Base-by-base conservation (phyloP, 1,140 invertebrate genomes). In the Battus philenor region DNA sequence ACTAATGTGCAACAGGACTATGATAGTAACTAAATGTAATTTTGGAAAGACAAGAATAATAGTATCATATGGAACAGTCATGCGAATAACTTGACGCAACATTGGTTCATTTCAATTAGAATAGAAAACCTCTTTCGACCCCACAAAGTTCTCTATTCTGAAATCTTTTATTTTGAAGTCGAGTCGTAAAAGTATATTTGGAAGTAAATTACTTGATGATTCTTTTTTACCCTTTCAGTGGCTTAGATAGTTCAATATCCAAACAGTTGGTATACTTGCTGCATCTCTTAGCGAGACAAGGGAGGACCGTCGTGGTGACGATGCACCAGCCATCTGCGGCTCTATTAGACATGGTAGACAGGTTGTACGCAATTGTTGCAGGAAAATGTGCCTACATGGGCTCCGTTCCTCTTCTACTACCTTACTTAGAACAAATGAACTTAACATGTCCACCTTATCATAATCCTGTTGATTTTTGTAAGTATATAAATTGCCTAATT, bases 321-420 rank as follows among this genome's bases (percentile, higher is more conserved):
- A 96, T 98, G 63, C 97, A 98, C 83, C 97, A 98, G 68, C 96
- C 96, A 0, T 96, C 93, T 48, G 94, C 94, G 1, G 87, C 91
- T 20, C 88, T 97, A 1, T 94, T 98, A 63, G 91, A 93, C 60
- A 94, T 95, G 90, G 95, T 98, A 78, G 96, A 98, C 81, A 91
- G 95, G 75, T 68, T 97, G 4, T 97, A 96, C 73, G 91, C 94
- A 7, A 72, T 98, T 1, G 90, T 91, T 0, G 90, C 92, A 27
- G 96, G 96, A 0, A 87, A 90, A 44, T 97, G 95, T 68, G 91
- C 96, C 4, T 97, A 96, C 69, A 90, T 93, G 46, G 96, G 96
- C 10, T 90, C 91, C 2, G 88, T 92, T 0, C 75, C 87, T 16
- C 90, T 90, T 30, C 73, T 97, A 1, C 83, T 97, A 10, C 92